Evolutionary conservation across 2,113 vertebrate genomes (phyloP).

Genomic region (human): GRCh38 chr3:64935501-64936000

Average conservation of each 20-base stretch:
- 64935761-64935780: neutral
- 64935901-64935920: neutral
- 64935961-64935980: neutral
- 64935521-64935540: neutral
- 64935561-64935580: neutral
- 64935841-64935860: constrained; percentile 11
- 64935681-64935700: constrained; percentile 17
- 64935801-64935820: neutral
- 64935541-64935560: accelerated
- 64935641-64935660: neutral
- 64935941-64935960: neutral
- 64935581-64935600: neutral
- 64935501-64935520: neutral
- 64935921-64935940: neutral
- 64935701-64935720: neutral
- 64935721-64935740: neutral
- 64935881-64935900: neutral
- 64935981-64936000: neutral
- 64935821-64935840: neutral
- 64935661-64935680: constrained; percentile 17
- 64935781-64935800: neutral
- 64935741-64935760: neutral
- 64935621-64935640: neutral
- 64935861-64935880: neutral
- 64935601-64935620: neutral